Conservation (phyloP, 1,140 invertebrate genomes). For the Trypoxylus dichotomus region DNA sequence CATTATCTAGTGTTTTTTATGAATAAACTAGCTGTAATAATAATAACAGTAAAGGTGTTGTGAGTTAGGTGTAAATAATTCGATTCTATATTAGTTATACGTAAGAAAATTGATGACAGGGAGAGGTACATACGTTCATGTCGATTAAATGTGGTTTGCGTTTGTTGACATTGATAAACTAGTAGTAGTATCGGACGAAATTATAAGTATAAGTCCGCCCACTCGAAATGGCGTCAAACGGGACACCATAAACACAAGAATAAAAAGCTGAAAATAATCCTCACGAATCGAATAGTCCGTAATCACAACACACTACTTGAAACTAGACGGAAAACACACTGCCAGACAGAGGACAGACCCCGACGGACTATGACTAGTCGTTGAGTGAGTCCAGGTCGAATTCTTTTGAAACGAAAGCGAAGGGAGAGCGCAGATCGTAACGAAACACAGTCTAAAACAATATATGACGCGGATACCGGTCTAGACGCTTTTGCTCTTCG, state of each 20-base stretch:
- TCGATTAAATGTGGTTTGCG: conserved; percentile 24
- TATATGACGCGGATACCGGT: conserved; percentile 30
- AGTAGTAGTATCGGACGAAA: conserved; percentile 12
- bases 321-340: conserved; percentile 20
- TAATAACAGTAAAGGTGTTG: background rate
- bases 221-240: conserved; percentile 15
- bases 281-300: background rate
- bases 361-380: conserved; percentile 35
- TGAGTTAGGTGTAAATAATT: too few species aligned
- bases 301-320: conserved; percentile 34
- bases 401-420: conserved; percentile 40
- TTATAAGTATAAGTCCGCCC: conserved; percentile 21
- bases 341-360: conserved; percentile 34
- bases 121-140: conserved; percentile 31
- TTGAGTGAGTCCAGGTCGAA: conserved; percentile 30
- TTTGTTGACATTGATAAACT: conserved; percentile 32
- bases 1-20: background rate
- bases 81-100: background rate
- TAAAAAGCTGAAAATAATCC: conserved; percentile 11
- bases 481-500: conserved; percentile 29
- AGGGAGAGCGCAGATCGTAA: conserved; percentile 34
- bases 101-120: conserved; percentile 7
- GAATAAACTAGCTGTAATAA: background rate
- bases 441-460: conserved; percentile 31
- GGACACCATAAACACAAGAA: conserved; percentile 17